These are phyloP conservation scores for Hepsetus odoe DNA, from an alignment of 2,113 vertebrate genomes.

Conservation along the genomic window DNA sequence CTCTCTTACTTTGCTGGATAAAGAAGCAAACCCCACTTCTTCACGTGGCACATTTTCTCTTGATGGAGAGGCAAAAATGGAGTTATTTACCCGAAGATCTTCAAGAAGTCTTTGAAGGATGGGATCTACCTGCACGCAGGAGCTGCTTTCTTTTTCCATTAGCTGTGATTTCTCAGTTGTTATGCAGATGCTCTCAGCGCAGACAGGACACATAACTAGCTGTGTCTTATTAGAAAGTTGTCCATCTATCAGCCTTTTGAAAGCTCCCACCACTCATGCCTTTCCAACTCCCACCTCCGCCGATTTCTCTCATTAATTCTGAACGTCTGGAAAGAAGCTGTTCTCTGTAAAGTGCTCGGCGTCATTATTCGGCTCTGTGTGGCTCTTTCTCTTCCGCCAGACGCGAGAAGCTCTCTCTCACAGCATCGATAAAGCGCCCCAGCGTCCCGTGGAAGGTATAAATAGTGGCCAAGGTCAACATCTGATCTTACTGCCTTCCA, in stretches of 20 bases:
- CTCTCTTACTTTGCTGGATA: background rate
- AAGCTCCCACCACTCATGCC: background rate
- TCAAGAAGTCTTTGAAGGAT: background rate
- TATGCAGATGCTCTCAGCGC: background rate
- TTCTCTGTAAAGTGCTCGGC: slow-evolving; percentile 9
- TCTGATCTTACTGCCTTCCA: slow-evolving; percentile 36
- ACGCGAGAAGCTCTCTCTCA: background rate
- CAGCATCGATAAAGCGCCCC: background rate
- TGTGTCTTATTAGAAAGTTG: slow-evolving; percentile 1
- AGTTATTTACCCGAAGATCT: background rate
- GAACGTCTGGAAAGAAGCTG: slow-evolving; percentile 2
- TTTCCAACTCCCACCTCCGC: background rate
- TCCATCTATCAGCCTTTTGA: slow-evolving; percentile 23
- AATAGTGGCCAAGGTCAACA: slow-evolving; percentile 38
- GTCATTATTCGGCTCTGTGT: slow-evolving; percentile 10
- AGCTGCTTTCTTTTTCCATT: background rate
- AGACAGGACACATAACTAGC: slow-evolving; percentile 3
- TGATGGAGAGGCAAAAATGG: background rate
- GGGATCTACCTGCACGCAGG: background rate
- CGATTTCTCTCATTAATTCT: slow-evolving; percentile 14
- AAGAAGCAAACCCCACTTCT: background rate
- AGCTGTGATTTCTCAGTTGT: background rate
- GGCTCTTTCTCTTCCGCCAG: background rate
- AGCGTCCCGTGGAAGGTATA: background rate
- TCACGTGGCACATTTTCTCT: background rate